Base-by-base conservation (phyloP, 2,797 vertebrate species). In the Borostomias antarcticus region DNA sequence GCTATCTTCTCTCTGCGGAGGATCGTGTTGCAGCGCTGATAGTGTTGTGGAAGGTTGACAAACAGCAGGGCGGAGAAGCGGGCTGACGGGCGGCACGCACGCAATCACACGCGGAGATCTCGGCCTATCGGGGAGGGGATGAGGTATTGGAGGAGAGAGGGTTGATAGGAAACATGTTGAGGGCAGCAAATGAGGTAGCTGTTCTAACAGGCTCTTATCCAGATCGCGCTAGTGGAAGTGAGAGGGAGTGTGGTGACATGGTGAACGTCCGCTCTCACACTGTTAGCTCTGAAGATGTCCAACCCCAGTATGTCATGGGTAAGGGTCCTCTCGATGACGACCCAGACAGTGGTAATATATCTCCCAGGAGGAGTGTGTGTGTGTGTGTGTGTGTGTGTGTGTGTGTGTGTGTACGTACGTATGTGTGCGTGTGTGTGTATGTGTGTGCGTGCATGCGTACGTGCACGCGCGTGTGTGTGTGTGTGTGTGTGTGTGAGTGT, bases 21-120 rank as follows among this genome's bases (percentile, higher is more conserved):
- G 77, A 80, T 87, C 60, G 1, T 10, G 76, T 86, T 86, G 64
- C 84, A 33, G 7, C 58, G 72, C 72, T 66, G 58, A 72, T 78
- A 69, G 64, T 13, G 53, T 58, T 53, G 13, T 48, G 70, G 67
- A 68, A n/a, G 8, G 15, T 58, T 74, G 74, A 84, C 77, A 75
- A 73, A 72, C 52, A 50, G 50, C 19, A 2, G 58, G 30, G 60
- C 32, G 32, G 30, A 45, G 63, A 54, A 47, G 9, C 53, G 15
- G 4, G 53, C 54, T 48, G n/a, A 62, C 61, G 47, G 69, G 45
- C 33, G 32, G 71, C n/a, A 35, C n/a, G 1, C 45, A 4, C 21
- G 51, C 48, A 10, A 25, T 47, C 5, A 0, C 15, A 23, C 51
- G 1, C 29, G 68, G 11, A 17, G 25, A 58, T 37, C 19, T 0